These are phyloP conservation scores for Caenorhabditis drosophilae DNA, from an alignment of 2,888 invertebrate genomes.

Conservation along the genomic window DNA sequence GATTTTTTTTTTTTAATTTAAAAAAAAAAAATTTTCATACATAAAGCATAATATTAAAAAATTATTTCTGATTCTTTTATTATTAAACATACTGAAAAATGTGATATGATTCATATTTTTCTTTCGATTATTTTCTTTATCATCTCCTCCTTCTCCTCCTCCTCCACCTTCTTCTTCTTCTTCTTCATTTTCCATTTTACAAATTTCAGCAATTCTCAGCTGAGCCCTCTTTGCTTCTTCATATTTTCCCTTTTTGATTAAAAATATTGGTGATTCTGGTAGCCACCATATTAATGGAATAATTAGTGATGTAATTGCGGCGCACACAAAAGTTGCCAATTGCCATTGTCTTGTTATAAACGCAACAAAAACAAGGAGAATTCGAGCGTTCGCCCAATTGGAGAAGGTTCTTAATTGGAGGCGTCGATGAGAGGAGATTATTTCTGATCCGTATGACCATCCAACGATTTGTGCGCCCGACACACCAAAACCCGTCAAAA, in stretches of 20 bases:
- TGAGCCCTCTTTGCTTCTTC: conserved; percentile 15
- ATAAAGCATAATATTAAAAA: conserved; percentile 18
- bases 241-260: conserved; percentile 13
- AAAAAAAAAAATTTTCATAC: too few species aligned
- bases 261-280: conserved; percentile 31
- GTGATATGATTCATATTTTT: conserved; percentile 21
- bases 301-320: conserved; percentile 19
- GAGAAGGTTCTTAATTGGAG: conserved; percentile 28
- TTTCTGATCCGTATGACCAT: conserved; percentile 37
- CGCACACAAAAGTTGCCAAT: conserved; percentile 18
- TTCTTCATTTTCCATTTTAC: conserved; percentile 9
- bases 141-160: too few species aligned
- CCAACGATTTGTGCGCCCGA: conserved; percentile 31
- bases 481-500: conserved; percentile 19
- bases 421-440: conserved; percentile 24
- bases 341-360: conserved; percentile 25
- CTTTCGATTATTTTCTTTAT: background rate
- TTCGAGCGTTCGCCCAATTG: conserved; percentile 35
- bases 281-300: conserved; percentile 27
- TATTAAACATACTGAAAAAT: conserved; percentile 13
- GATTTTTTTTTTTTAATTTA: too few species aligned
- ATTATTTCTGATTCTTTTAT: conserved; percentile 9
- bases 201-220: conserved; percentile 12
- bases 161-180: background rate
- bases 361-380: conserved; percentile 22